phyloP scores from a whole-genome alignment of 2,888 invertebrate genomes.

The Drosophila fungiperda region DNA sequence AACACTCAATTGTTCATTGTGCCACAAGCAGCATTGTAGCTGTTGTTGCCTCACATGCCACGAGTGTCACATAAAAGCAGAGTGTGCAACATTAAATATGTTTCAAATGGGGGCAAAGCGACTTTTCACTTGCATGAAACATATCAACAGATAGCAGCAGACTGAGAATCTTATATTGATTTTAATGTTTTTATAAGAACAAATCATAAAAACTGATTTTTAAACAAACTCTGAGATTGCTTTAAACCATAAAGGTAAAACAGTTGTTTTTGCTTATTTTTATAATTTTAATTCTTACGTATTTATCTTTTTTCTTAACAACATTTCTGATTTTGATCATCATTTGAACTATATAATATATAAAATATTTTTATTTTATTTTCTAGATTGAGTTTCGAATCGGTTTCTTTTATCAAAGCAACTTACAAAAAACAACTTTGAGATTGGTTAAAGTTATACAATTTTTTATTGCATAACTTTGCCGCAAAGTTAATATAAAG shows the following conservation, averaged over 20 bases:
- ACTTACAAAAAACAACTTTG: background rate
- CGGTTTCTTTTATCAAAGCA: background rate
- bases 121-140: background rate
- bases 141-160: background rate
- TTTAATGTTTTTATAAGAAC: background rate
- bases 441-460: too few species aligned
- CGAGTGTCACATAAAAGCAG: constrained; percentile 1
- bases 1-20: constrained; percentile 40
- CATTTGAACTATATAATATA: background rate
- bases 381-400: background rate
- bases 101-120: background rate
- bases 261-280: background rate
- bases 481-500: too few species aligned
- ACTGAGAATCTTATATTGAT: background rate
- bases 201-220: background rate
- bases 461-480: too few species aligned
- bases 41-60: background rate
- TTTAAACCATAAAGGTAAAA: background rate
- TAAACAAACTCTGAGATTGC: background rate
- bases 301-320: background rate
- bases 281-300: background rate
- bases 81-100: background rate
- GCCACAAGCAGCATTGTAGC: constrained; percentile 1
- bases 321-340: background rate
- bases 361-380: background rate